Evolutionary conservation across 2,888 invertebrate species (phyloP).

Genomic region (Tillus elongatus): DNA sequence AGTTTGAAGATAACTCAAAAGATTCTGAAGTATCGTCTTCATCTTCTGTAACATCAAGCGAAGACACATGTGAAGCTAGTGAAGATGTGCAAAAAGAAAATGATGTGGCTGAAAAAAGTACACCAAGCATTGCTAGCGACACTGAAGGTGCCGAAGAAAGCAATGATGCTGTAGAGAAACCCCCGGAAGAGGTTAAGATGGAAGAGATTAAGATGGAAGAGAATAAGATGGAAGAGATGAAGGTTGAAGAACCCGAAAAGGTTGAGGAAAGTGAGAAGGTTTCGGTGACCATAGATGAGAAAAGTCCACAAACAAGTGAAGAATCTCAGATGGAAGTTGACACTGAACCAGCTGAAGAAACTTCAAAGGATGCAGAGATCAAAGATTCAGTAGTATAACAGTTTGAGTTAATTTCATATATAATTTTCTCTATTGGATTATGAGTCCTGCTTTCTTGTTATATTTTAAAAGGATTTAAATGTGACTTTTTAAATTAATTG

Average conservation of each 20-base stretch:
- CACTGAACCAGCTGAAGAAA: constrained; percentile 18
- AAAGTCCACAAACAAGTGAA: no score
- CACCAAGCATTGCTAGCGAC: no score
- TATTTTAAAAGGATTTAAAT: no score
- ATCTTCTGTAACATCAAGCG: no score
- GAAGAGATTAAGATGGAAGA: constrained; percentile 17
- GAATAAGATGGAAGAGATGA: constrained; percentile 17
- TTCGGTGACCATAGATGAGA: no score
- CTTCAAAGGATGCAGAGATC: constrained; percentile 15
- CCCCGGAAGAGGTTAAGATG: no score
- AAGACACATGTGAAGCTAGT: no score
- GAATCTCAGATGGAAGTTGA: constrained; percentile 26
- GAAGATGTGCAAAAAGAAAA: constrained; percentile 44
- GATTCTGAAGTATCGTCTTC: no score
- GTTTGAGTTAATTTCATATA: no score
- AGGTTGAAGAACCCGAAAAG: constrained; percentile 24
- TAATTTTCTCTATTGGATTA: no score
- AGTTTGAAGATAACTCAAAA: constrained; percentile 34
- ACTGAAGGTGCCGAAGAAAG: constrained; percentile 15
- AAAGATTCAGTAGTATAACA: constrained; percentile 16
- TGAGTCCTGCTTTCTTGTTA: no score
- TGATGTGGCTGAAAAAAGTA: constrained; percentile 43
- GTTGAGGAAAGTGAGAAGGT: constrained; percentile 19
- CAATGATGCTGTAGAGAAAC: constrained; percentile 39
- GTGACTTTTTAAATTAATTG: no score